These are phyloP conservation scores for Mustela lutreola DNA, from an alignment of 2,113 vertebrate genomes.

Conservation along the genomic window DNA sequence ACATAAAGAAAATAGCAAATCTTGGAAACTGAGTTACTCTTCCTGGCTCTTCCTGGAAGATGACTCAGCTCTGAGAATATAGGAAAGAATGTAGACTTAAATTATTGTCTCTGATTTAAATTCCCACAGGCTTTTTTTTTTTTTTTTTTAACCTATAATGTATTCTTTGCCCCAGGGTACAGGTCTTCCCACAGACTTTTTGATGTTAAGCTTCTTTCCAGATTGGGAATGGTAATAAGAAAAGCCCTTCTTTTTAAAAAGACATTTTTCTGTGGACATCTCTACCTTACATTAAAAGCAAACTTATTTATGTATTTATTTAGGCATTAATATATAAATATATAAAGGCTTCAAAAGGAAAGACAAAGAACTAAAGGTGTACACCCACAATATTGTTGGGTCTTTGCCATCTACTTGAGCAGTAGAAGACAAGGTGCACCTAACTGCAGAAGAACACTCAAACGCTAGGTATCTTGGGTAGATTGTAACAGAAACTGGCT, in stretches of 20 bases:
- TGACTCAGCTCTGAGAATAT: not conserved
- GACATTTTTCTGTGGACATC: not conserved
- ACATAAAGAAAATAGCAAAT: not conserved
- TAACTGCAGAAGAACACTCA: not conserved
- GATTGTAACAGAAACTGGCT: not conserved
- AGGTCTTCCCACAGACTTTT: not conserved
- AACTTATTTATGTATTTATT: not conserved
- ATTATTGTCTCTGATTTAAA: not conserved
- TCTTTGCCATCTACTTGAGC: not conserved
- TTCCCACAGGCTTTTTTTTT: not conserved
- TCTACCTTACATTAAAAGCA: not conserved
- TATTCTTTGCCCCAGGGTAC: too few species aligned
- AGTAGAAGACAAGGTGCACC: not conserved
- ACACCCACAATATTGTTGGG: not conserved
- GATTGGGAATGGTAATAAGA: not conserved
- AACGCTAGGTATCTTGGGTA: not conserved
- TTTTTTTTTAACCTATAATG: too few species aligned
- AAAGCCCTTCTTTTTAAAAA: not conserved
- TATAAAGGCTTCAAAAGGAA: not conserved
- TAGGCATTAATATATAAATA: not conserved
- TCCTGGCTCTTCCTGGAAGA: not conserved
- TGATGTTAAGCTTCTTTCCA: not conserved
- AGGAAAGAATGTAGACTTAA: not conserved
- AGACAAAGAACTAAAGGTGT: not conserved
- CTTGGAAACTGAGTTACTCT: not conserved